phyloP scores from a whole-genome alignment of 2,888 invertebrate species.

The Argyresthia goedartella region DNA sequence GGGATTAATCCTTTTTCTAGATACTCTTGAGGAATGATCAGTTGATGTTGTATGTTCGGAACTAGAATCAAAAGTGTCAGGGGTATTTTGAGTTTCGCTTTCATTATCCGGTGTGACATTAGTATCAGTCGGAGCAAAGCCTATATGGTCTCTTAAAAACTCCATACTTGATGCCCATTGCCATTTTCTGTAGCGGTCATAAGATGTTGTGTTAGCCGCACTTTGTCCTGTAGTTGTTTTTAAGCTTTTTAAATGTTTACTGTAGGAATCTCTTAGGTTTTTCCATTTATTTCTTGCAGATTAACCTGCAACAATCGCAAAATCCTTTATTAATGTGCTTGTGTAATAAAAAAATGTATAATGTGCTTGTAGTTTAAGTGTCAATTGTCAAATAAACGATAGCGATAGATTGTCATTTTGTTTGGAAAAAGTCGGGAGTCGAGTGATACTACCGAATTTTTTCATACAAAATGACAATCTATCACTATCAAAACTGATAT shows the following conservation, averaged over 20 bases:
- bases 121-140: neutral
- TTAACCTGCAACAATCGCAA: slow-evolving; percentile 17
- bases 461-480: slow-evolving; percentile 1
- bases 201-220: slow-evolving; percentile 11
- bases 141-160: slow-evolving; percentile 17
- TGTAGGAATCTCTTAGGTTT: slow-evolving; percentile 24
- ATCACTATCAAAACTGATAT: no score
- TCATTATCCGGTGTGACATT: slow-evolving; percentile 4
- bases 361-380: slow-evolving; percentile 1
- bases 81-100: neutral
- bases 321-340: neutral
- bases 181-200: slow-evolving; percentile 15
- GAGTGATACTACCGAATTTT: neutral
- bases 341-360: slow-evolving; percentile 4
- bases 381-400: neutral
- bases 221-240: slow-evolving; percentile 11
- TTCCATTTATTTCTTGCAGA: slow-evolving; percentile 27
- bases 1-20: no score
- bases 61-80: no score
- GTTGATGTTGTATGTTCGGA: no score
- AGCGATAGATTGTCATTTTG: neutral
- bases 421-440: neutral
- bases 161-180: slow-evolving; percentile 20
- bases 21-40: no score
- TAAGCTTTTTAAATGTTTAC: slow-evolving; percentile 23